Evolutionary conservation across 2,888 invertebrate species (phyloP), one percentile per base, ranked within the genome.

Genomic region (Polydrusus cervinus): DNA sequence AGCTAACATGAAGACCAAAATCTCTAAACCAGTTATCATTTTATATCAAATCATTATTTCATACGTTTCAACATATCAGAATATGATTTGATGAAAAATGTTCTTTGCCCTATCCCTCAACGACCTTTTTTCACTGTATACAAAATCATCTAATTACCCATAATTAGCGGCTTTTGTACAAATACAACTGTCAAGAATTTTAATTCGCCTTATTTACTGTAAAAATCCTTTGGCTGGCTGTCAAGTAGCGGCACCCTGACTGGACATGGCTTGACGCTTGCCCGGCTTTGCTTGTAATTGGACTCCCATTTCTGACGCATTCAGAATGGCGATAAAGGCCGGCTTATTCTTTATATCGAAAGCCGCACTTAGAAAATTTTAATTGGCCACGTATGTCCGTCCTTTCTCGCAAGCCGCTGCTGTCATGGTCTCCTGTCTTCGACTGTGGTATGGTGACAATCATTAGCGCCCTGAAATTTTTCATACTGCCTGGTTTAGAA

Each of bases 221-320:
- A 84, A 81, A 82, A 81, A 80, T 80, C 80, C 78, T 78, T 80
- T 83, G 82, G 83, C 84, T 45, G 84, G 84, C 85, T 84, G 82
- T 81, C 82, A 81, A 85, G 84, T 83, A 83, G 81, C 82, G 84
- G 85, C 85, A 86, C 85, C 85, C 84, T 83, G 85, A 82, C 83
- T 83, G 85, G 85, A 85, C 85, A 86, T 85, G 71, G 86, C 84
- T 84, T 86, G 85, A 86, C 85, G 85, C 86, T 86, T 84, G 85
- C 85, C 82, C 83, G 83, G 82, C 83, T 84, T 83, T 81, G 82
- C 83, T 84, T 85, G 86, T 86, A 86, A 87, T 86, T 87, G 86
- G 86, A 85, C 84, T 85, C 86, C 85, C 86, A 86, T 87, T 87
- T 87, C 86, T 86, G 86, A 86, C 86, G 86, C 86, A 86, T 86